A percentile compares a stretch with the other conserved stretches of the same genome.
Evolutionary conservation across 2,888 invertebrate genomes (phyloP).

Genomic region (Oxystoma pomonae): DNA sequence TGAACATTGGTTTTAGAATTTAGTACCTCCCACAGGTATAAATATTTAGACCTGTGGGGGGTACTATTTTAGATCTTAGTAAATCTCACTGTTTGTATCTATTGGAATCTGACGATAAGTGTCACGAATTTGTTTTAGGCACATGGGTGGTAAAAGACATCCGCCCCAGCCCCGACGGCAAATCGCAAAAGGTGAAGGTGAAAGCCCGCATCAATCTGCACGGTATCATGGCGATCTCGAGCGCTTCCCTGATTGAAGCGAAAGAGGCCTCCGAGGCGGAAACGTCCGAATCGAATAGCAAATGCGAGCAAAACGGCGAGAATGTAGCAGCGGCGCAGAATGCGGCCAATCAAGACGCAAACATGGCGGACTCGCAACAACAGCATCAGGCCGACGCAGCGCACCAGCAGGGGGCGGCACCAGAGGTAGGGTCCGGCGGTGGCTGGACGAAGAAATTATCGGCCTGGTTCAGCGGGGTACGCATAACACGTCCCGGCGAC

Average conservation of each 20-base stretch:
- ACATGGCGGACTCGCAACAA: constrained; percentile 33
- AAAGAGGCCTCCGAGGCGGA: constrained; percentile 51
- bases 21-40: too few species aligned
- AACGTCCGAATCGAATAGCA: constrained; percentile 30
- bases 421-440: constrained; percentile 49
- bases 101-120: too few species aligned
- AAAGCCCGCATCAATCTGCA: constrained; percentile 93
- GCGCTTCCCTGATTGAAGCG: constrained; percentile 80
- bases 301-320: constrained; percentile 44
- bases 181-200: constrained; percentile 92
- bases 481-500: constrained; percentile 39
- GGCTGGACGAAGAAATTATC: constrained; percentile 51
- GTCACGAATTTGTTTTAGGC: too few species aligned
- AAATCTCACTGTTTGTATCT: too few species aligned
- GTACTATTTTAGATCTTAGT: too few species aligned
- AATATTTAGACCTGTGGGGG: too few species aligned
- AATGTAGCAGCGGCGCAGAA: constrained; percentile 52
- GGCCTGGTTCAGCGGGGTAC: constrained; percentile 51
- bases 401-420: constrained; percentile 33
- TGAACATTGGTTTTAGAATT: too few species aligned
- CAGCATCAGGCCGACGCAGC: constrained; percentile 26
- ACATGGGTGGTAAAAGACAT: constrained; percentile 78
- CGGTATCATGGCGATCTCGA: constrained; percentile 84
- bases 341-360: constrained; percentile 41
- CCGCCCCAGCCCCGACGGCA: constrained; percentile 81